Percentiles rank a stretch among this genome's conserved stretches.
Evolutionary conservation across 2,797 vertebrate species (phyloP).

Genomic region (Erpetoichthys calabaricus): DNA sequence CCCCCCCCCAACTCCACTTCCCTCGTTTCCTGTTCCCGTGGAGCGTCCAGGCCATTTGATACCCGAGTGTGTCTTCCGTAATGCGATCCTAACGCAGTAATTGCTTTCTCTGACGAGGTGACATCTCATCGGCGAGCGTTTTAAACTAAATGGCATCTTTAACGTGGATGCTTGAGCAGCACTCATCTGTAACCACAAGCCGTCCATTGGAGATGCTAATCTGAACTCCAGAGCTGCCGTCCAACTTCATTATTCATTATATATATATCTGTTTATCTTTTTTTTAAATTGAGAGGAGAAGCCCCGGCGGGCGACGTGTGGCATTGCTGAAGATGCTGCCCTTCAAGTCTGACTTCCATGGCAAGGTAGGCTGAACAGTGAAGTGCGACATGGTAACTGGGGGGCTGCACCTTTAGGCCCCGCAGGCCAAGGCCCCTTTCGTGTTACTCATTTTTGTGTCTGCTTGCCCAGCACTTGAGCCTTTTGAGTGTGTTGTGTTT

Average conservation of each 20-base stretch:
- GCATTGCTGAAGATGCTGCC: constrained; percentile 39
- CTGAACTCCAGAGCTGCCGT: no score
- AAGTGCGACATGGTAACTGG: neutral
- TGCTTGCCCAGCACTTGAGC: no score
- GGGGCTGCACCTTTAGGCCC: no score
- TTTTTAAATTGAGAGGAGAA: constrained; percentile 25
- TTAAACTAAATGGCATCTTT: constrained; percentile 4
- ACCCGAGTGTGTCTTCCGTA: constrained; percentile 27
- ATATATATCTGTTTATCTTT: no score
- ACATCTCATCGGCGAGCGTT: constrained; percentile 26
- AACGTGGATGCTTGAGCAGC: constrained; percentile 23
- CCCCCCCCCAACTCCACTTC: no score
- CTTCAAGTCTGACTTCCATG: constrained; percentile 46
- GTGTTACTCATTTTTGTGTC: no score
- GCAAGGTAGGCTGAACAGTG: constrained; percentile 51
- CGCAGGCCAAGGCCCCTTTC: no score
- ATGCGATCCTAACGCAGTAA: constrained; percentile 35
- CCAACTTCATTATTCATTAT: no score
- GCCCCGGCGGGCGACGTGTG: constrained; percentile 28
- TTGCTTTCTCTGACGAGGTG: constrained; percentile 35
- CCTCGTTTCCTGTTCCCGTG: no score
- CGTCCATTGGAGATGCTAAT: constrained; percentile 3
- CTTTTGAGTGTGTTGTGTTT: no score
- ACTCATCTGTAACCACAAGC: constrained; percentile 30
- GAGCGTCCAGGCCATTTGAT: neutral